Evolutionary conservation across 2,113 vertebrate species (phyloP).

Genomic region (Carettochelys insculpta): DNA sequence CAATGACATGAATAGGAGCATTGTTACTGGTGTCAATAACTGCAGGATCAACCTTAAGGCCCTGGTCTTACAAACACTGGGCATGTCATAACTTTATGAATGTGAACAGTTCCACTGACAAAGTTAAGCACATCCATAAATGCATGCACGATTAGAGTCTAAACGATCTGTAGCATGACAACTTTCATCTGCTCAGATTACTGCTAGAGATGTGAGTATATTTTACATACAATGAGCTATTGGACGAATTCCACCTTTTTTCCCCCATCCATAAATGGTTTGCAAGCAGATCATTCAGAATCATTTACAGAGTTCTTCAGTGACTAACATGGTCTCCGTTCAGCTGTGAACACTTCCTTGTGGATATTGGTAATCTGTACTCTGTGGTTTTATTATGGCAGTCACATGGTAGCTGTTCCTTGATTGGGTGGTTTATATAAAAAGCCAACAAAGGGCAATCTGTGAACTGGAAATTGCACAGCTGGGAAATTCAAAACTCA

Average conservation of each 20-base stretch:
- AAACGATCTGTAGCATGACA: rapidly evolving
- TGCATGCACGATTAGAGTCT: background rate
- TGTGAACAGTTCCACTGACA: background rate
- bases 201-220: background rate
- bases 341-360: background rate
- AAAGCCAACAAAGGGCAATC: background rate
- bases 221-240: background rate
- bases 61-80: background rate
- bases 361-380: background rate
- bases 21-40: background rate
- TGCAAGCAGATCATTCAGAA: background rate
- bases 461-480: background rate
- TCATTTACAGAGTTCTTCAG: background rate
- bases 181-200: background rate
- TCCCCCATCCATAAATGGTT: background rate
- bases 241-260: background rate
- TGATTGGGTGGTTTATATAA: background rate
- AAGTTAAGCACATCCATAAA: background rate
- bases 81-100: background rate
- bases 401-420: background rate
- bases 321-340: rapidly evolving
- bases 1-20: background rate
- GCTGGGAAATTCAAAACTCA: background rate
- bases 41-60: background rate
- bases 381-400: background rate